These are phyloP conservation scores for Andrena marginata DNA, from an alignment of 2,888 invertebrate species.

Conservation along the genomic window DNA sequence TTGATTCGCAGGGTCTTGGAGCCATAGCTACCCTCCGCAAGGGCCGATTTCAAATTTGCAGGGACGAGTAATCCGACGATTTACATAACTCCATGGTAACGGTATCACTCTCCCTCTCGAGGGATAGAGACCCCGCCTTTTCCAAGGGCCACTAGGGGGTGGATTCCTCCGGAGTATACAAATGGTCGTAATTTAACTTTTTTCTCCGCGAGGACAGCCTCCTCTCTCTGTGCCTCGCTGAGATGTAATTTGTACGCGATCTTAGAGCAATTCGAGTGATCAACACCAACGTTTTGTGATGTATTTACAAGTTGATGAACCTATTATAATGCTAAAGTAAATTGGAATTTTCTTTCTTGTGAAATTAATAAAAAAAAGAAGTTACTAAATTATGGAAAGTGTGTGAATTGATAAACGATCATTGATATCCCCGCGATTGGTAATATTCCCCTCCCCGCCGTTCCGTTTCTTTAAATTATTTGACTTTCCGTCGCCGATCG, in stretches of 20 bases:
- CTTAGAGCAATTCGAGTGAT: neutral
- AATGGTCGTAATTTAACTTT: conserved; percentile 58
- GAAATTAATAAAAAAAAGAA: neutral
- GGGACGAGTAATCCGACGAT: conserved; percentile 75
- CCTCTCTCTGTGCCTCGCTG: neutral
- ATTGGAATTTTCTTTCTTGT: too few relatives aligned
- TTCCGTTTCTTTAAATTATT: conserved; percentile 13
- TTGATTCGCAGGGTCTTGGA: neutral
- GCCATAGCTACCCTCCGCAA: conserved; percentile 13
- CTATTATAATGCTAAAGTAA: too few relatives aligned
- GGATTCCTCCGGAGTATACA: conserved; percentile 62
- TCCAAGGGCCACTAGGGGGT: conserved; percentile 18
- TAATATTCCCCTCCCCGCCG: neutral
- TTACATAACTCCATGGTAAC: conserved; percentile 80
- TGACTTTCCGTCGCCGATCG: conserved; percentile 17
- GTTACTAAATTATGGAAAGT: neutral
- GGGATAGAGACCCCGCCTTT: conserved; percentile 57
- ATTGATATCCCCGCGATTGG: neutral
- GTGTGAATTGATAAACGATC: neutral
- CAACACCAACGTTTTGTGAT: neutral
- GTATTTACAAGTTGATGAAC: too few relatives aligned
- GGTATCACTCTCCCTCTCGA: conserved; percentile 63
- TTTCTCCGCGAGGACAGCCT: conserved; percentile 1
- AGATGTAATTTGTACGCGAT: conserved; percentile 22
- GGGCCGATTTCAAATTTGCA: conserved; percentile 76